Percentiles rank a stretch among this genome's conserved stretches.
These are phyloP conservation scores for Apis florea DNA, from an alignment of 1,140 invertebrate species.

Conservation along the genomic window DNA sequence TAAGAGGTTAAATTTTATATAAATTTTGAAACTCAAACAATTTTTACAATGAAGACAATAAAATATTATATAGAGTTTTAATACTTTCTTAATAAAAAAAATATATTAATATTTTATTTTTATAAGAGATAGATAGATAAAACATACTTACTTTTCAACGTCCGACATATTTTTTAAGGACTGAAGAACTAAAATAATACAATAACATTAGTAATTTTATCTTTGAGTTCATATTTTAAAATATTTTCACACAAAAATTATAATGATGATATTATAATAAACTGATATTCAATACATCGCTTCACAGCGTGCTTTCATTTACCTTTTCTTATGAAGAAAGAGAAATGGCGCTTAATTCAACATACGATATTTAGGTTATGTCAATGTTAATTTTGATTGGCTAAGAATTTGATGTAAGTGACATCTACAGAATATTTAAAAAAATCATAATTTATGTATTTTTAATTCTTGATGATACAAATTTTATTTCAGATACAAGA, in stretches of 20 bases:
- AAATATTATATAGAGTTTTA: neutral
- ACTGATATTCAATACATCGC: conserved; percentile 57
- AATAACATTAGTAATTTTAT: conserved; percentile 52
- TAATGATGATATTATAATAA: conserved; percentile 64
- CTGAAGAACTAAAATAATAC: conserved; percentile 73
- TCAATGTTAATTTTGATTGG: conserved; percentile 9
- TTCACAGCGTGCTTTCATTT: conserved; percentile 51
- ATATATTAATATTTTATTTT: neutral
- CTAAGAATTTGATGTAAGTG: neutral
- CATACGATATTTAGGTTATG: neutral
- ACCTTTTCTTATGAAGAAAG: conserved; percentile 68
- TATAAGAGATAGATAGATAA: conserved; percentile 8
- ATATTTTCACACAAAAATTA: conserved; percentile 36
- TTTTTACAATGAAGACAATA: conserved; percentile 7
- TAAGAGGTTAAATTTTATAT: neutral
- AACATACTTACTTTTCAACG: conserved; percentile 83
- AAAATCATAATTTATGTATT: neutral
- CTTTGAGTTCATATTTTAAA: conserved; percentile 16
- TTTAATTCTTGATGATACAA: too few species aligned
- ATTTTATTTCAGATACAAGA: too few species aligned
- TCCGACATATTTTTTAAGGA: conserved; percentile 82
- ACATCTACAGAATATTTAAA: conserved; percentile 18
- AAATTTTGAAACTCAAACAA: neutral
- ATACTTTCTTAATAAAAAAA: neutral
- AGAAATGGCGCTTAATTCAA: conserved; percentile 53